phyloP scores from a whole-genome alignment of 2,797 vertebrate genomes.

The Macrochelys suwanniensis region DNA sequence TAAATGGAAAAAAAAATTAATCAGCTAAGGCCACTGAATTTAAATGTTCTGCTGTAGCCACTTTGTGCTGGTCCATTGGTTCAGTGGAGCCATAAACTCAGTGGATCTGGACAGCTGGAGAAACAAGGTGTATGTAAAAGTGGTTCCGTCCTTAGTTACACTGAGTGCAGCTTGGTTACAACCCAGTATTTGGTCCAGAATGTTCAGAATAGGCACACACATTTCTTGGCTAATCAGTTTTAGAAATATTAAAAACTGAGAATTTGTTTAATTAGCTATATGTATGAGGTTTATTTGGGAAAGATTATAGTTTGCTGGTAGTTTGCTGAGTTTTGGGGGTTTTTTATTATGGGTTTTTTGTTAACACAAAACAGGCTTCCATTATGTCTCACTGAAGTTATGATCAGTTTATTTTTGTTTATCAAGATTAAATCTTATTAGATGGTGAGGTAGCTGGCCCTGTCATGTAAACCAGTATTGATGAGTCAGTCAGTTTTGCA shows the following conservation, averaged over 20 bases:
- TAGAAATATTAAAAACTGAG: background rate
- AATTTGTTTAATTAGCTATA: background rate
- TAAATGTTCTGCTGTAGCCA: background rate
- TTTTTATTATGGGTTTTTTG: background rate
- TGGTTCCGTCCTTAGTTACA: background rate
- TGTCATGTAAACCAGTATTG: background rate
- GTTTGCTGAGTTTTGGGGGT: background rate
- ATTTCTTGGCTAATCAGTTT: background rate
- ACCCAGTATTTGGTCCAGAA: background rate
- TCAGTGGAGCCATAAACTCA: background rate
- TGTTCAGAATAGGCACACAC: background rate
- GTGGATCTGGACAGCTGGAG: background rate
- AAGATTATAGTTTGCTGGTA: background rate
- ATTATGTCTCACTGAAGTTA: background rate
- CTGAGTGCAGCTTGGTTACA: background rate
- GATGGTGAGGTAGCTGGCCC: background rate
- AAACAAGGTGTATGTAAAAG: background rate
- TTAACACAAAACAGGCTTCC: background rate
- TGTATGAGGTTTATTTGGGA: background rate
- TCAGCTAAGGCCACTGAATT: background rate
- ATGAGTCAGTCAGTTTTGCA: background rate
- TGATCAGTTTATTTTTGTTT: background rate
- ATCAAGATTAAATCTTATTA: background rate
- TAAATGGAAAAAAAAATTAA: background rate
- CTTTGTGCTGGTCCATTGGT: background rate